These are phyloP conservation scores for Araneus ventricosus DNA, from an alignment of 1,140 invertebrate genomes.

Conservation along the genomic window DNA sequence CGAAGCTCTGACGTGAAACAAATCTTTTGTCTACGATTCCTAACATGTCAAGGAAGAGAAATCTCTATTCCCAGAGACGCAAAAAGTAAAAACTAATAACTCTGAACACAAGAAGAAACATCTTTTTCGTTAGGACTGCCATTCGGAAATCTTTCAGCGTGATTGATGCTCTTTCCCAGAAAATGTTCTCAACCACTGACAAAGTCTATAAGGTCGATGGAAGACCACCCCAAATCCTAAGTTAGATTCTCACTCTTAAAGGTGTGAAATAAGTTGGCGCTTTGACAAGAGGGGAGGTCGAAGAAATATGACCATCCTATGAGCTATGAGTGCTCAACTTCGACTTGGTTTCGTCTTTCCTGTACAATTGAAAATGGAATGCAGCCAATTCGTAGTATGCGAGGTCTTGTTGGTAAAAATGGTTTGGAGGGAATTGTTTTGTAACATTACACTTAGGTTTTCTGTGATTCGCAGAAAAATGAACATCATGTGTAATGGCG, in stretches of 20 bases:
- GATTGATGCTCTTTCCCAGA: conserved; percentile 27
- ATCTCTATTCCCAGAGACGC: background rate
- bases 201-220: conserved; percentile 36
- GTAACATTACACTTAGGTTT: no score
- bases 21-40: no score
- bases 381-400: background rate
- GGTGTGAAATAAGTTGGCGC: conserved; percentile 44
- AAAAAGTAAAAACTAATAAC: conserved; percentile 15
- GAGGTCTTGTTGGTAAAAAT: background rate
- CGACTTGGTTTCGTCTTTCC: background rate
- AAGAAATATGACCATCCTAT: conserved; percentile 42
- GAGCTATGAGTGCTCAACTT: conserved; percentile 22
- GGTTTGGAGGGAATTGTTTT: background rate
- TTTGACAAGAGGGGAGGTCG: background rate
- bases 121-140: conserved; percentile 36
- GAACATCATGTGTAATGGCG: no score
- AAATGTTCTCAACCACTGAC: conserved; percentile 30
- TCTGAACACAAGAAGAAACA: conserved; percentile 23
- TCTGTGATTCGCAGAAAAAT: no score
- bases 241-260: background rate
- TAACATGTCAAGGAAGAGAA: background rate
- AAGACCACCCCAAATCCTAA: background rate
- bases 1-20: no score
- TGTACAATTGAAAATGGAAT: background rate
- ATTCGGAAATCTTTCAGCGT: conserved; percentile 12